Percentiles rank a stretch among this genome's conserved stretches.
phyloP scores from a whole-genome alignment of 2,113 vertebrate genomes.

The Miniopterus natalensis region DNA sequence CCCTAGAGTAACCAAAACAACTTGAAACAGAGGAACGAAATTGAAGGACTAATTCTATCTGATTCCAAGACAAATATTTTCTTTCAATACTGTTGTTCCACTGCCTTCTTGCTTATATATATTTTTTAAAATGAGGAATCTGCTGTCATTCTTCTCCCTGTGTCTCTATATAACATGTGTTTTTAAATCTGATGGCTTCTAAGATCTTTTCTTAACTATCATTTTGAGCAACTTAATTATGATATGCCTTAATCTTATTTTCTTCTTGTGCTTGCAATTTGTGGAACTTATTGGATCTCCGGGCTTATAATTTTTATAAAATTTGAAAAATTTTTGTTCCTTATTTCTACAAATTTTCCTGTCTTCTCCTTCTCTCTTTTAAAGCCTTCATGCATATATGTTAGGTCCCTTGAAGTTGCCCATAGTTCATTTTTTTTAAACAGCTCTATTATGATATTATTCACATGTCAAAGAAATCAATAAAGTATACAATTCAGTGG shows the following conservation, averaged over 20 bases:
- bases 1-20: not conserved
- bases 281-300: not conserved
- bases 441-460: not conserved
- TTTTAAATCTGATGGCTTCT: not conserved
- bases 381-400: not conserved
- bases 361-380: not conserved
- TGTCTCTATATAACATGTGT: not conserved
- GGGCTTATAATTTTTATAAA: not conserved
- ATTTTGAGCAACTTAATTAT: slow-evolving; percentile 2
- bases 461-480: not conserved
- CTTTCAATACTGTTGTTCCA: not conserved
- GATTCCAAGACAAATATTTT: slow-evolving; percentile 30
- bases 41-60: not conserved
- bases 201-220: not conserved
- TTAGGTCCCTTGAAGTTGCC: not conserved
- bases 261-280: not conserved
- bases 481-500: not conserved
- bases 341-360: not conserved
- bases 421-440: not conserved
- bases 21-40: not conserved
- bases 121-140: not conserved
- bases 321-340: not conserved
- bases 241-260: not conserved
- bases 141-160: not conserved
- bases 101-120: not conserved